Conservation (phyloP, 1,140 invertebrate genomes). For the Scaptomyza graminum region DNA sequence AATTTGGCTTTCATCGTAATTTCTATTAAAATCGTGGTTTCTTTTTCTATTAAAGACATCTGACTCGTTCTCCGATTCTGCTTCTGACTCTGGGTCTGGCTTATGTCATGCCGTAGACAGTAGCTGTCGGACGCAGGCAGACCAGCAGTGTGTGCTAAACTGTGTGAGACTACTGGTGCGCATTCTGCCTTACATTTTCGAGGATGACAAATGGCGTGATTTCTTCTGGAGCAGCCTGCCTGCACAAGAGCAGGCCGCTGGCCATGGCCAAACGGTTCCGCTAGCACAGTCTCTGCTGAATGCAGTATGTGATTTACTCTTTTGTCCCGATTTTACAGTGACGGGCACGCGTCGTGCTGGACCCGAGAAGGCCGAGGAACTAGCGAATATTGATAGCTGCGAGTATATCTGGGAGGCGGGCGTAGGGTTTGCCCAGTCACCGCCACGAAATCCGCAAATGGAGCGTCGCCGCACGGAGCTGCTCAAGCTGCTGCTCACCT, state of each 20-base stretch:
- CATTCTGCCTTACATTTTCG: slow-evolving; percentile 99
- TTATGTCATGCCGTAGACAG: slow-evolving; percentile 95
- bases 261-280: slow-evolving; percentile 86
- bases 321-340: slow-evolving; percentile 99
- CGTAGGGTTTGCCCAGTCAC: slow-evolving; percentile 98
- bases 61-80: slow-evolving; percentile 27
- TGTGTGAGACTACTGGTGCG: slow-evolving; percentile 96
- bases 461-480: slow-evolving; percentile 96
- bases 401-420: slow-evolving; percentile 99
- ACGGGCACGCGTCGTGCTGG: slow-evolving; percentile 92
- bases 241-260: slow-evolving; percentile 83
- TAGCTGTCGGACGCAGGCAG: slow-evolving; percentile 93
- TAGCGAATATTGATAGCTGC: slow-evolving; percentile 98
- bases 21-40: slow-evolving; percentile 16
- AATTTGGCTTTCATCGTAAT: slow-evolving; percentile 20
- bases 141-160: slow-evolving; percentile 98
- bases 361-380: slow-evolving; percentile 97
- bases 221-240: slow-evolving; percentile 99
- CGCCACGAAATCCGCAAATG: slow-evolving; percentile 90
- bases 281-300: slow-evolving; percentile 96
- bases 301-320: slow-evolving; percentile 97
- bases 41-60: not conserved
- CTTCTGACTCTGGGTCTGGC: too few species aligned
- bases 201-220: slow-evolving; percentile 98
- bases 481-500: slow-evolving; percentile 96